Base-by-base conservation (phyloP, 2,113 vertebrate genomes). In the Chunga burmeisteri region DNA sequence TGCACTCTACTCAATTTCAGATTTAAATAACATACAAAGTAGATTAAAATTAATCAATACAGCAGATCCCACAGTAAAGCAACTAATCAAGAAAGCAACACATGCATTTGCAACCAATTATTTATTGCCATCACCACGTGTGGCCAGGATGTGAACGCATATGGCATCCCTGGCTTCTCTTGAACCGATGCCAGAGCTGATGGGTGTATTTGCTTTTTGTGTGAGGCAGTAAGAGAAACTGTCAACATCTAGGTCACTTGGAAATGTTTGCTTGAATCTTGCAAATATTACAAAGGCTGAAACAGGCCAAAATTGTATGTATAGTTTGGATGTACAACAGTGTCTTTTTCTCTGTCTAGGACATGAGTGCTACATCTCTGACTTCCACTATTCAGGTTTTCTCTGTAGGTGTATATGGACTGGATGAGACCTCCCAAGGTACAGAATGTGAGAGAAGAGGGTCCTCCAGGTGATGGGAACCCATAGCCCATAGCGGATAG, bases 11-110 rank as follows among this genome's bases (percentile, higher is more conserved):
- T 90, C 63, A 74, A 82, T 95, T 95, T 95, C 79, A 88, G 26
- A 83, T 92, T 67, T 95, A 88, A 93, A 74, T 83, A 88, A 93
- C 71, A 93, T 58, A 62, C 85, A 94, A 88, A 96, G 49, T 59
- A 93, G 79, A 88, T 96, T 95, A 91, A 95, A 94, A 85, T 85
- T 56, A 86, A 93, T 82, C 74, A 95, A 17, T 77, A 55, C 23
- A 88, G 55, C 79, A 88, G 67, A 90, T 94, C 71, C 88, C 93
- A 93, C 88, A 92, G 82, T 80, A 83, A 97, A 96, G 88, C 63
- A 86, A 80, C 81, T 92, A 93, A 90, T 92, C 88, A 93, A 88
- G 82, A 95, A 83, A 93, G 63, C 62, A 88, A 88, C 82, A 94
- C 29, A 1, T 95, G 63, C 86, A 71, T 95, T 96, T 96, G 67